Percentiles rank a stretch among this genome's conserved stretches.
phyloP scores from a whole-genome alignment of 2,888 invertebrate genomes.

The Arenicola marina region DNA sequence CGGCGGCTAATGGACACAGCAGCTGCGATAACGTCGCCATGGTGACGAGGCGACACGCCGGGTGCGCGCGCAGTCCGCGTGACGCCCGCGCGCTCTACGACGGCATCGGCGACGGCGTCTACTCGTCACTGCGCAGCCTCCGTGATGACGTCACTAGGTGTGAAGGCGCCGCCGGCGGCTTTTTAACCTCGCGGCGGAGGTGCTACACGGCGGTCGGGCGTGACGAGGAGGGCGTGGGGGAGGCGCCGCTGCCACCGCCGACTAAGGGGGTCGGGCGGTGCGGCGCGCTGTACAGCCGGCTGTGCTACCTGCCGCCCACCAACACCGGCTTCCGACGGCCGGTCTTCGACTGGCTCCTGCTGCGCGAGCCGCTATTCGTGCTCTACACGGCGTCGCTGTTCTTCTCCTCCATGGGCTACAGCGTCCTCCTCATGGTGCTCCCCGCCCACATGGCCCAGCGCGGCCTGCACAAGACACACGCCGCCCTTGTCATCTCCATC shows the following conservation, averaged over 20 bases:
- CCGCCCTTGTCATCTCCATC: slow-evolving; percentile 75
- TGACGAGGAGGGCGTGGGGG: too few species aligned
- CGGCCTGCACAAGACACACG: slow-evolving; percentile 69
- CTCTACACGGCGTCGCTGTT: slow-evolving; percentile 75
- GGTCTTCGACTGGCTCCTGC: slow-evolving; percentile 70
- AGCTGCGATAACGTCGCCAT: neutral
- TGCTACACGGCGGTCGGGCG: too few species aligned
- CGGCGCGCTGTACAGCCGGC: neutral
- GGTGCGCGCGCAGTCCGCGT: neutral
- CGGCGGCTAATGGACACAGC: neutral
- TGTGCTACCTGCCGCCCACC: neutral
- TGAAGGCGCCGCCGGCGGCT: neutral
- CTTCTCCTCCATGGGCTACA: slow-evolving; percentile 77
- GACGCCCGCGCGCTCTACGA: neutral
- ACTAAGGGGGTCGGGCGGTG: too few species aligned
- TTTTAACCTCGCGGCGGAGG: too few species aligned
- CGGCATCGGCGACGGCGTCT: neutral
- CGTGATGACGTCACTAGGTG: neutral
- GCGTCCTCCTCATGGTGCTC: slow-evolving; percentile 76
- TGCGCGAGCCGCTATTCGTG: slow-evolving; percentile 73
- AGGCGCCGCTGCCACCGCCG: slow-evolving; percentile 75
- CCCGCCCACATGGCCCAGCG: slow-evolving; percentile 74
- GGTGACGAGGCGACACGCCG: neutral
- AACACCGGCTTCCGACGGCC: neutral
- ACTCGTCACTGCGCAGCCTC: neutral